Conservation (phyloP, 2,797 vertebrate species). For the Todus mexicanus region DNA sequence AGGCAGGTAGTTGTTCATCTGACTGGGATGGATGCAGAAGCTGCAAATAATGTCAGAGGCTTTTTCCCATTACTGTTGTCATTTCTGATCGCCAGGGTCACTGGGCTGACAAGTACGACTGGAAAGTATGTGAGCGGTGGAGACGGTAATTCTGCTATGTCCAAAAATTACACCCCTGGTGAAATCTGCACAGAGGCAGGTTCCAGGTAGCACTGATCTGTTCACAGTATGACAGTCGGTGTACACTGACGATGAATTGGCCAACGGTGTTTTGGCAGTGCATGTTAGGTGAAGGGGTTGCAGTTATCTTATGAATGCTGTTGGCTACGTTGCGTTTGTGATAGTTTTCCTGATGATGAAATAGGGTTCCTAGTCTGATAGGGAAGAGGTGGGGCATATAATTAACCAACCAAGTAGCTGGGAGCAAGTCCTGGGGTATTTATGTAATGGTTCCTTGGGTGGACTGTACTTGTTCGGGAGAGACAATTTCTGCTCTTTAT, state of each 20-base stretch:
- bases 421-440: conserved; percentile 2
- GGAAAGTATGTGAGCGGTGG: neutral
- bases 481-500: conserved; percentile 10
- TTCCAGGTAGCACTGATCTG: neutral
- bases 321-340: conserved; percentile 7
- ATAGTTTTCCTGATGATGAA: conserved; percentile 8
- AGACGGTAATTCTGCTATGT: neutral
- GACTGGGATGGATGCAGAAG: neutral
- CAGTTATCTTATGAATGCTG: neutral
- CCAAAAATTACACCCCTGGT: neutral
- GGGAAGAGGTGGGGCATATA: conserved; percentile 5
- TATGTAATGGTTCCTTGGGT: conserved; percentile 26
- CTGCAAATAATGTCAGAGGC: neutral
- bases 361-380: conserved; percentile 13
- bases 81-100: neutral
- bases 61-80: conserved; percentile 17
- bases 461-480: conserved; percentile 18
- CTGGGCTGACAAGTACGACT: neutral
- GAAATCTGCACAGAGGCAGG: neutral
- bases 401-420: conserved; percentile 31
- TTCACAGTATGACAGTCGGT: neutral
- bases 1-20: conserved; percentile 32
- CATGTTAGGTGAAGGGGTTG: neutral
- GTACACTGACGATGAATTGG: neutral
- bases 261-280: neutral